Conservation (phyloP, 2,113 vertebrate genomes). For the Chauna torquata region DNA sequence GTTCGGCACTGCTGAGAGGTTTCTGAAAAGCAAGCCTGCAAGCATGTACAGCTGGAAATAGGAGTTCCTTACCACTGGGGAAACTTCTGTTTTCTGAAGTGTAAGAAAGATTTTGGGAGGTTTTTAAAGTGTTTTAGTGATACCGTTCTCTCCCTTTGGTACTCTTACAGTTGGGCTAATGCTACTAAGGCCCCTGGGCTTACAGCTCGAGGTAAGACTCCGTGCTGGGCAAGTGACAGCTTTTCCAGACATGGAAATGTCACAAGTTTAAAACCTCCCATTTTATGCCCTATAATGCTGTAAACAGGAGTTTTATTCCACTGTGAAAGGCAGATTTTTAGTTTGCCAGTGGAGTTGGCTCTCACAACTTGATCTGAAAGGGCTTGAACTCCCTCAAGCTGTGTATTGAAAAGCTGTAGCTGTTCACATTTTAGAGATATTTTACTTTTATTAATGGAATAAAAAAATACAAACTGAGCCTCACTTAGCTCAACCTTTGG, state of each 20-base stretch:
- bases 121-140: neutral
- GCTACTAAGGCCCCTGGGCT: conserved; percentile 32
- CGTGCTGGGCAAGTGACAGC: neutral
- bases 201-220: conserved; percentile 6
- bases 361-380: conserved; percentile 8
- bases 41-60: neutral
- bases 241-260: conserved; percentile 47
- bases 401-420: conserved; percentile 26
- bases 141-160: neutral
- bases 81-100: neutral
- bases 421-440: neutral
- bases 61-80: neutral
- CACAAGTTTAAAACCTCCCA: conserved; percentile 41
- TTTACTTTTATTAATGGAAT: conserved; percentile 26
- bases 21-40: neutral
- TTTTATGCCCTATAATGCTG: conserved; percentile 4
- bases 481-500: conserved; percentile 8
- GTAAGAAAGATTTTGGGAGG: neutral
- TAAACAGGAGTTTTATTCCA: conserved; percentile 47
- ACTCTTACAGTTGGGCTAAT: conserved; percentile 15
- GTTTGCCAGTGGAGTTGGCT: neutral
- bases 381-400: conserved; percentile 47
- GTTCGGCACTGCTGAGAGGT: neutral
- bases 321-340: conserved; percentile 31
- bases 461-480: neutral